Percentiles rank a stretch among this genome's conserved stretches.
These are phyloP conservation scores for Epizoanthus ramosus DNA, from an alignment of 92 coral and sea anemone genomes.

Conservation along the genomic window DNA sequence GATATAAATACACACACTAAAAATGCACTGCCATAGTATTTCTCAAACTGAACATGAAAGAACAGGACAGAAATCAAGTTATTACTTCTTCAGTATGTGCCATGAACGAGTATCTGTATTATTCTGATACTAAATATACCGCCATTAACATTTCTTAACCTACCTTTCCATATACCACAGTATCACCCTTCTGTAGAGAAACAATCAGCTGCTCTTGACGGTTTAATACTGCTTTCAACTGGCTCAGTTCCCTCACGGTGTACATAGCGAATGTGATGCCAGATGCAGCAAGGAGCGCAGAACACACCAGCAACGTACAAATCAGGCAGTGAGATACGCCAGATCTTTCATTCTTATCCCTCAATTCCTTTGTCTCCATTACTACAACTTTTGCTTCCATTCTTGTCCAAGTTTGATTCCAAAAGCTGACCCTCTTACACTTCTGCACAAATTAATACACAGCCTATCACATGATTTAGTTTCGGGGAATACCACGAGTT, in stretches of 20 bases:
- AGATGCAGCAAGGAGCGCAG: constrained; percentile 60
- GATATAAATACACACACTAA: too few relatives aligned
- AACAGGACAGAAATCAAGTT: too few relatives aligned
- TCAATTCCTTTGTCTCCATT: neutral
- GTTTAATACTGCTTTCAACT: constrained; percentile 50
- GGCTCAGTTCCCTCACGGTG: constrained; percentile 62
- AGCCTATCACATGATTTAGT: neutral
- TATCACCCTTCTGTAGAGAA: constrained; percentile 16
- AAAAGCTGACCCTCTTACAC: neutral
- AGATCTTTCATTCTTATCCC: neutral
- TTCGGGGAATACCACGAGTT: neutral
- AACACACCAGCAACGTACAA: constrained; percentile 41
- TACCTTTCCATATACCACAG: neutral
- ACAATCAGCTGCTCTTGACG: constrained; percentile 44
- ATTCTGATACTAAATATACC: too few relatives aligned
- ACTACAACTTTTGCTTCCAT: neutral
- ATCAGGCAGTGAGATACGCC: neutral
- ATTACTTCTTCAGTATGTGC: too few relatives aligned
- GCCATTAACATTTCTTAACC: neutral
- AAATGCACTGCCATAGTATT: too few relatives aligned
- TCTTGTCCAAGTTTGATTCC: neutral
- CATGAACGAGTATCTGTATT: too few relatives aligned
- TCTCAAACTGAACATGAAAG: too few relatives aligned
- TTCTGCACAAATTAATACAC: neutral
- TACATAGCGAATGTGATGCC: constrained; percentile 73